phyloP scores from a whole-genome alignment of 2,888 invertebrate genomes.

The Hyposoter dolosus region DNA sequence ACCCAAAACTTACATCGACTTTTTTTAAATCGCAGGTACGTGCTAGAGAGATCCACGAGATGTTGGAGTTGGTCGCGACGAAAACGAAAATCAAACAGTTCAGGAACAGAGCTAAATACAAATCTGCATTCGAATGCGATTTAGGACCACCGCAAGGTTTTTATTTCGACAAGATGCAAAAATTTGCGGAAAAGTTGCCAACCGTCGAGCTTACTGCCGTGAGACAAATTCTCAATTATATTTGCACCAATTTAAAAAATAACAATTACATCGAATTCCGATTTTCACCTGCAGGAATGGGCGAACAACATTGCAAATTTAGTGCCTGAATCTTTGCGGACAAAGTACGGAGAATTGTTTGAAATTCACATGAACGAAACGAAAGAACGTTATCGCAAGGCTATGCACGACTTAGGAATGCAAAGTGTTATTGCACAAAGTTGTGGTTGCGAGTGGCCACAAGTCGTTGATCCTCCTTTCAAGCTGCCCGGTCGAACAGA shows the following conservation, averaged over 20 bases:
- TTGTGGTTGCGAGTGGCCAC: slow-evolving; percentile 86
- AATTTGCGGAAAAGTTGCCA: slow-evolving; percentile 74
- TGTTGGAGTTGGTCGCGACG: slow-evolving; percentile 69
- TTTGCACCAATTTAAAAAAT: not conserved
- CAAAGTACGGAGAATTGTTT: slow-evolving; percentile 86
- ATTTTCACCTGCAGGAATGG: slow-evolving; percentile 75
- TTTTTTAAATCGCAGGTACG: slow-evolving; percentile 64
- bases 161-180: slow-evolving; percentile 75
- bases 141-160: slow-evolving; percentile 68
- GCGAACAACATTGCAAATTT: slow-evolving; percentile 87
- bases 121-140: slow-evolving; percentile 62
- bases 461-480: slow-evolving; percentile 86
- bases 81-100: slow-evolving; percentile 67
- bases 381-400: slow-evolving; percentile 77
- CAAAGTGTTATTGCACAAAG: slow-evolving; percentile 88
- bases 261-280: not conserved
- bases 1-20: slow-evolving; percentile 1
- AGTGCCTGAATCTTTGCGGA: slow-evolving; percentile 86
- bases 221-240: slow-evolving; percentile 35
- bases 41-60: slow-evolving; percentile 66
- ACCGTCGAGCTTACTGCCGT: slow-evolving; percentile 76
- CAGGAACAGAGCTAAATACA: slow-evolving; percentile 58
- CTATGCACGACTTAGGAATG: slow-evolving; percentile 87
- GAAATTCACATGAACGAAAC: slow-evolving; percentile 86
- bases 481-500: slow-evolving; percentile 88